Evolutionary conservation across 2,888 invertebrate genomes (phyloP).

Genomic region (Acleris sparsana): DNA sequence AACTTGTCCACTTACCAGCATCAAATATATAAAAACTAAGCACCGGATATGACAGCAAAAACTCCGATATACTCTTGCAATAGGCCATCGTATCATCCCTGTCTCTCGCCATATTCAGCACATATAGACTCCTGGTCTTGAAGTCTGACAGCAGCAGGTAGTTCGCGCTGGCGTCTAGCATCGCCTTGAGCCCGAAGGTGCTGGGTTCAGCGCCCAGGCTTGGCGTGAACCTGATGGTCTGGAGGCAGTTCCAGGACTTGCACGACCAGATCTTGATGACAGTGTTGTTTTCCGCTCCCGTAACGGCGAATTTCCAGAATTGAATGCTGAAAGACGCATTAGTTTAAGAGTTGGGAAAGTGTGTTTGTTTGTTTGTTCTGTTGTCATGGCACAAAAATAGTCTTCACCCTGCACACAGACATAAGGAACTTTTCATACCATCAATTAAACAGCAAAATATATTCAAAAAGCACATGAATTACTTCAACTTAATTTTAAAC

Average conservation of each 20-base stretch:
- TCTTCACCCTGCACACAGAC: no score
- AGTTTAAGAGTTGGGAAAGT: no score
- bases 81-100: slow-evolving; percentile 83
- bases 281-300: slow-evolving; percentile 94
- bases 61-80: slow-evolving; percentile 91
- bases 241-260: slow-evolving; percentile 97
- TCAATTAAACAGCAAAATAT: no score
- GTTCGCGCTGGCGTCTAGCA: slow-evolving; percentile 92
- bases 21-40: slow-evolving; percentile 94
- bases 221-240: slow-evolving; percentile 89
- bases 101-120: slow-evolving; percentile 86
- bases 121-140: slow-evolving; percentile 91
- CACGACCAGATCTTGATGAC: slow-evolving; percentile 97
- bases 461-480: no score
- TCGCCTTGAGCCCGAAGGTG: slow-evolving; percentile 86
- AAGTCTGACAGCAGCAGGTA: slow-evolving; percentile 95
- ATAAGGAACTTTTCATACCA: no score
- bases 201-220: slow-evolving; percentile 57
- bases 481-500: no score
- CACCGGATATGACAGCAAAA: slow-evolving; percentile 93
- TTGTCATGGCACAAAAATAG: no score
- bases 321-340: slow-evolving; percentile 62
- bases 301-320: slow-evolving; percentile 98
- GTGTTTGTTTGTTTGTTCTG: no score
- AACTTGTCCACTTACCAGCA: slow-evolving; percentile 85